Evolutionary conservation across 2,113 vertebrate species (phyloP).

Genomic region (Colistium nudipinnis): DNA sequence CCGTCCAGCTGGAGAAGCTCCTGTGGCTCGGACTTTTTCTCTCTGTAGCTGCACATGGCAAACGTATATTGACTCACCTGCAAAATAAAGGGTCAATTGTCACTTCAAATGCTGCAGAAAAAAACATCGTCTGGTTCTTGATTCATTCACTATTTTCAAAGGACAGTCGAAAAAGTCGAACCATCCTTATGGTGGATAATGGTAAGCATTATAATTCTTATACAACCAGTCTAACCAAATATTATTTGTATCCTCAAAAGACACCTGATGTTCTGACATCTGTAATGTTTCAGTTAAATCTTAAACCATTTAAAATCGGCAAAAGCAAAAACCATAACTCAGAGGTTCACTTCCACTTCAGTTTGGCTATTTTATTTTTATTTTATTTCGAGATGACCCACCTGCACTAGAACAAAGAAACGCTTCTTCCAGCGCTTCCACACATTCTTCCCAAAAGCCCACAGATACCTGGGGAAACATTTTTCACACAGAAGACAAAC

Average conservation of each 20-base stretch:
- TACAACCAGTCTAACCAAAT: background rate
- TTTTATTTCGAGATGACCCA: constrained; percentile 64
- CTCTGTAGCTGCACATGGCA: constrained; percentile 99
- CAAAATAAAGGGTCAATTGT: constrained; percentile 42
- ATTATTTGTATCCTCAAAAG: background rate
- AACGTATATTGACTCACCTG: constrained; percentile 99
- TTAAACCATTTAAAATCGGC: background rate
- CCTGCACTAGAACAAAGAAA: constrained; percentile 99
- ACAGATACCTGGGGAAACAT: constrained; percentile 89
- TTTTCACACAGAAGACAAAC: constrained; percentile 25
- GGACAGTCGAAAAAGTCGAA: no score
- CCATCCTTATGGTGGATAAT: no score
- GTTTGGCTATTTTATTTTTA: background rate
- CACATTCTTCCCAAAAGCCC: constrained; percentile 99
- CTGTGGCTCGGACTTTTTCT: constrained; percentile 98
- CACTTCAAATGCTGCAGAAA: background rate
- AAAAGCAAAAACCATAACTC: constrained; percentile 1
- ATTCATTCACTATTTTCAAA: no score
- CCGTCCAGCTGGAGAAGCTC: constrained; percentile 97
- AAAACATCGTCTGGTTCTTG: no score
- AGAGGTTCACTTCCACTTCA: background rate
- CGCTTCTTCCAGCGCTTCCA: constrained; percentile 99
- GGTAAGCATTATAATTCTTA: no score
- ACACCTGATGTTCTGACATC: background rate
- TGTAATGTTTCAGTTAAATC: background rate